Base-by-base conservation (phyloP, 2,797 vertebrate genomes). In the Phoebastria nigripes region DNA sequence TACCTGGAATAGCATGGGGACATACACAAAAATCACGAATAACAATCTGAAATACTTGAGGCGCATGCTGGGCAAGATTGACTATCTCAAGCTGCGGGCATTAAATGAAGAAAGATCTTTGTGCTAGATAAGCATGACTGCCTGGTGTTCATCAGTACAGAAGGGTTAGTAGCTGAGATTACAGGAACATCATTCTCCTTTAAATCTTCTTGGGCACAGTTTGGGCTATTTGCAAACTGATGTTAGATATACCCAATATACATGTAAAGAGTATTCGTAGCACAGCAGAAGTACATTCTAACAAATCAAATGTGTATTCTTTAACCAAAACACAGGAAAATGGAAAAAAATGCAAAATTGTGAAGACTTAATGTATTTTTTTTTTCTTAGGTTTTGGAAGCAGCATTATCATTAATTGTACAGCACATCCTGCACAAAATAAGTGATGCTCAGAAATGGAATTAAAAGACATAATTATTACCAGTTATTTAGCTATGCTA, bases 31-130 rank as follows among this genome's bases (percentile, higher is more conserved):
- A 93, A 88, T 82, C 63, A 77, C 41, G 78, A 92, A 87, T 59
- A 74, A 63, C 80, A 73, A 63, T 59, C 71, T 87, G 88, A 97
- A 96, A 91, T 47, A 41, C 44, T 87, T 39, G 35, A 69, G 89
- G 84, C 6, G 0, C 90, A 58, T 13, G 39, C 77, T 93, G 84
- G 63, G 63, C 29, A 19, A 92, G 74, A 92, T 82, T 85, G 81
- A 80, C 88, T 92, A 20, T 89, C 91, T 93, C 91, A 92, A 95
- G 67, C 93, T 96, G 66, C 0, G 39, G 91, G 74, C 71, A 82
- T 80, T 95, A 74, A 90, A 89, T 55, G 90, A 94, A 95, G 87
- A 89, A 89, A 95, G 74, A 61, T 91, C 96, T 95, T 93, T 88
- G 85, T 73, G 72, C 82, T 82, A 56, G 95, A 83, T 96, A 95